A percentile compares a stretch with the other conserved stretches of the same genome.
Evolutionary conservation across 2,113 vertebrate genomes (phyloP).

Genomic region (Dipodomys ordii): DNA sequence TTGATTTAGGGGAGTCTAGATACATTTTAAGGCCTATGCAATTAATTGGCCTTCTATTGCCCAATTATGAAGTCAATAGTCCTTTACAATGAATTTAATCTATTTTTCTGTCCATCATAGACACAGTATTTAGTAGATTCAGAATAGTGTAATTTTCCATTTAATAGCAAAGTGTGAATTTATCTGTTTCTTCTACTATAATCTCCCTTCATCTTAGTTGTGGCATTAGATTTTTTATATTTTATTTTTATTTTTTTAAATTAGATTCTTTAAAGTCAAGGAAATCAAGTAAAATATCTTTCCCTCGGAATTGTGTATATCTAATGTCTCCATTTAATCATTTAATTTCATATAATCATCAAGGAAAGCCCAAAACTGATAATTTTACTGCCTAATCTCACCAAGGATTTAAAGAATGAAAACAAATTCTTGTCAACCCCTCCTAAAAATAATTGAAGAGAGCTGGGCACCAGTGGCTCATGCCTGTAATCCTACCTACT

Average conservation of each 20-base stretch:
- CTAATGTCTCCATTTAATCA: background rate
- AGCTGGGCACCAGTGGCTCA: too few species aligned
- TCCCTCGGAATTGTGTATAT: background rate
- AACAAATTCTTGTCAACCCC: too few species aligned
- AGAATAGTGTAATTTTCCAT: background rate
- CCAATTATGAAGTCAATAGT: background rate
- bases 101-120: conserved; percentile 5
- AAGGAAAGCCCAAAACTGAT: too few species aligned
- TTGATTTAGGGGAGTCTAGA: background rate
- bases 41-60: background rate
- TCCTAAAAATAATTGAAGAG: too few species aligned
- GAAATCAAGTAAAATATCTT: background rate
- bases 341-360: background rate
- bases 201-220: background rate
- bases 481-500: too few species aligned
- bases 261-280: conserved; percentile 14
- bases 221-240: background rate
- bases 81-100: background rate
- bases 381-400: too few species aligned
- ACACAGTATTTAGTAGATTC: background rate
- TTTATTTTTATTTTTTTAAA: too few species aligned
- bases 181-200: background rate
- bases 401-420: too few species aligned
- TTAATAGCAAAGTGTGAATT: background rate
- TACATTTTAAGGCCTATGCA: background rate